Conservation (phyloP, 1,140 invertebrate species). For the Nylanderia fulva region DNA sequence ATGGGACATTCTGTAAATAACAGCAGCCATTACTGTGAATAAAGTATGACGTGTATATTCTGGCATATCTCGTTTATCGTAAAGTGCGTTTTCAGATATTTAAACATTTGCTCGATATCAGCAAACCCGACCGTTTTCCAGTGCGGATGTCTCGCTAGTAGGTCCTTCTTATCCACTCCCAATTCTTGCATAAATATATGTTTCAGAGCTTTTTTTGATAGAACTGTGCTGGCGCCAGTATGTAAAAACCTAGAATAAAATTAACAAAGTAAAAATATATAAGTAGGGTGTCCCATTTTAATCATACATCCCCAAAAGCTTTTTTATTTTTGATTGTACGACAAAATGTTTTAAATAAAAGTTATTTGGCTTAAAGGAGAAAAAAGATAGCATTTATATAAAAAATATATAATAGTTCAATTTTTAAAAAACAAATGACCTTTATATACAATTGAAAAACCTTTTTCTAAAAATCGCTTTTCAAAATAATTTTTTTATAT, state of each 20-base stretch:
- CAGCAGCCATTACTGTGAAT: conserved; percentile 70
- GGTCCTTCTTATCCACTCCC: conserved; percentile 65
- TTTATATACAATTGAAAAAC: too few relatives aligned
- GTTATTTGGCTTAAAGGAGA: too few relatives aligned
- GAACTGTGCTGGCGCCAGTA: conserved; percentile 71
- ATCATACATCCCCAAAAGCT: too few relatives aligned
- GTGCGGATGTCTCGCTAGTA: conserved; percentile 86
- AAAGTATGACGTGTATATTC: conserved; percentile 82
- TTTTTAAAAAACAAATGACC: too few relatives aligned
- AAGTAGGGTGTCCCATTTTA: too few relatives aligned
- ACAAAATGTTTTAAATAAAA: too few relatives aligned
- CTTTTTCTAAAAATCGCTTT: too few relatives aligned
- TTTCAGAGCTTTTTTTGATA: conserved; percentile 77
- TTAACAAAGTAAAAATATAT: conserved; percentile 21
- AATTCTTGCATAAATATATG: conserved; percentile 79
- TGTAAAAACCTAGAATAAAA: conserved; percentile 65
- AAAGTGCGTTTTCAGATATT: conserved; percentile 85
- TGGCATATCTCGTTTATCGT: conserved; percentile 84
- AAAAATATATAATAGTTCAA: too few relatives aligned
- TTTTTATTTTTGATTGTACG: too few relatives aligned
- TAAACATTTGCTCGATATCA: conserved; percentile 84
- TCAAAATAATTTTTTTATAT: too few relatives aligned
- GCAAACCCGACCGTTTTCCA: conserved; percentile 85
- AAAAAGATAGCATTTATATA: too few relatives aligned
- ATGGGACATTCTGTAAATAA: too few relatives aligned